phyloP scores from a whole-genome alignment of 2,888 invertebrate species.

The Conistra vaccinii region DNA sequence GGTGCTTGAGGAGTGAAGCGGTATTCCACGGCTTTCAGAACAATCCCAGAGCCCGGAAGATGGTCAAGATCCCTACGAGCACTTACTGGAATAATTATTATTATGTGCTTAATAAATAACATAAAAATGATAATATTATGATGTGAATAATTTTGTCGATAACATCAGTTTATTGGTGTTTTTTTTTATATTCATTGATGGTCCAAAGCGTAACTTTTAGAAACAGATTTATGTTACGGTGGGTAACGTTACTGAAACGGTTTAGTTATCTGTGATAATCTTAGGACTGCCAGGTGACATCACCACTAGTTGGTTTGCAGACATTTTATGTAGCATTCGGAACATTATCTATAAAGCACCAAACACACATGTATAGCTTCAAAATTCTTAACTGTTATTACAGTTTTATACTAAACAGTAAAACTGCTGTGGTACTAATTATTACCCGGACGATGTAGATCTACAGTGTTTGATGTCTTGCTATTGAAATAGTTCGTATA shows the following conservation, averaged over 20 bases:
- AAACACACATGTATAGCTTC: no score
- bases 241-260: conserved; percentile 5
- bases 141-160: conserved; percentile 46
- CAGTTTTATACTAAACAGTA: background rate
- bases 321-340: background rate
- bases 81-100: no score
- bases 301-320: background rate
- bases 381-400: background rate
- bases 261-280: conserved; percentile 7
- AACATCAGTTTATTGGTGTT: conserved; percentile 17
- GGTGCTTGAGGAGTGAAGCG: no score
- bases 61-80: no score
- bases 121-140: conserved; percentile 45
- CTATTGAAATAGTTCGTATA: background rate
- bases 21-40: no score
- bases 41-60: no score
- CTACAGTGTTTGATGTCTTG: background rate
- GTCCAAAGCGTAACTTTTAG: conserved; percentile 13
- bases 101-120: conserved; percentile 27
- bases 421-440: background rate
- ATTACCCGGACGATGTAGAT: background rate
- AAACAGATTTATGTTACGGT: conserved; percentile 23
- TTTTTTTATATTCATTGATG: conserved; percentile 19
- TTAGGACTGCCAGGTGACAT: background rate
- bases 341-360: background rate